These are phyloP conservation scores for Megaustenia siamemsis DNA, from an alignment of 2,888 invertebrate species.

Conservation along the genomic window DNA sequence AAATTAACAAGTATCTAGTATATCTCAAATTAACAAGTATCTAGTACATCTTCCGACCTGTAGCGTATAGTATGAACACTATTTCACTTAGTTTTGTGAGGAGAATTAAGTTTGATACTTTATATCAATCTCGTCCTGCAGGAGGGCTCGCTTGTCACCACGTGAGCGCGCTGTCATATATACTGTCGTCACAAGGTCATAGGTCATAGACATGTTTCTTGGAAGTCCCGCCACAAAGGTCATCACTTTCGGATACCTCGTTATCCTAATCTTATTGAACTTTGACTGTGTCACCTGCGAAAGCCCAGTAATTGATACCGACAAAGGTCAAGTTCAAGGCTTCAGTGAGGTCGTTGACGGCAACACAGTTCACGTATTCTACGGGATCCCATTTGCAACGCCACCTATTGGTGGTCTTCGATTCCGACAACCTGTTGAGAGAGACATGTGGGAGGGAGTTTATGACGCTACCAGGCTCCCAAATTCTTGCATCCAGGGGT, in stretches of 20 bases:
- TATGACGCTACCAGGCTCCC: slow-evolving; percentile 90
- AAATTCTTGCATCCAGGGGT: slow-evolving; percentile 93
- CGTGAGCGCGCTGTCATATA: too few relatives aligned
- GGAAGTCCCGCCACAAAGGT: neutral
- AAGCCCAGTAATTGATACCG: slow-evolving; percentile 62
- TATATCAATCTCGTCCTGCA: too few relatives aligned
- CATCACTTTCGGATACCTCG: neutral
- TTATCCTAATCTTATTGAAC: neutral
- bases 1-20: too few relatives aligned
- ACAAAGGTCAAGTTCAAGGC: slow-evolving; percentile 70
- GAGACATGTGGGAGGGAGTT: slow-evolving; percentile 82
- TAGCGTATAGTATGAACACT: too few relatives aligned
- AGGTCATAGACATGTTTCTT: neutral
- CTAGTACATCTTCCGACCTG: too few relatives aligned
- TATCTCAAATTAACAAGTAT: too few relatives aligned
- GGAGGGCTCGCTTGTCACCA: too few relatives aligned
- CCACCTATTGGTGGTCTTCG: slow-evolving; percentile 83
- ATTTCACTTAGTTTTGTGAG: too few relatives aligned
- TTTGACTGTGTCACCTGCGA: slow-evolving; percentile 6
- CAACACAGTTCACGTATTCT: slow-evolving; percentile 72
- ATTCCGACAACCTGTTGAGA: slow-evolving; percentile 75
- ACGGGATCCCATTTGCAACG: slow-evolving; percentile 79
- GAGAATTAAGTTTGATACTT: too few relatives aligned
- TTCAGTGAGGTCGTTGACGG: slow-evolving; percentile 59
- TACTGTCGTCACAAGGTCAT: too few relatives aligned